Evolutionary conservation across 1,140 invertebrate species (phyloP), one percentile per base, ranked within the genome.

Genomic region (Temnothorax nylanderi): DNA sequence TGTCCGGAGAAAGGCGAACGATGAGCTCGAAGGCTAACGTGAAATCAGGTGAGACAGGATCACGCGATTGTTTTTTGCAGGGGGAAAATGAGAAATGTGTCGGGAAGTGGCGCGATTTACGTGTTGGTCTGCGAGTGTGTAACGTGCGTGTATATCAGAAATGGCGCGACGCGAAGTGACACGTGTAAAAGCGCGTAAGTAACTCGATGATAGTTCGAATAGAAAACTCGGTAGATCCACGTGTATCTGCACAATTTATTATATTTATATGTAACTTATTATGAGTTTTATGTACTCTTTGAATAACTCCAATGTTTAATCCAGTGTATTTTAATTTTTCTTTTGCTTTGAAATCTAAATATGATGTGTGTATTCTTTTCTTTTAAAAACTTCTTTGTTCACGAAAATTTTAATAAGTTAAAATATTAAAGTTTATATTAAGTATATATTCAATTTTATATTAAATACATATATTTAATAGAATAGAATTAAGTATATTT

Each of bases 21-120:
- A 84, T 84, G 80, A 84, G 13, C 13, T 21, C 41, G 41, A 41
- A 75, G 8, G 18, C 16, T 18, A 34, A 84, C n/a, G n/a, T 44
- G 11, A 84, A 18, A 62, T 41, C 80, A 75, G 80, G 80, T 84
- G 69, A 84, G 56, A 37, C 41, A 47, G 5, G 3, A 44, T 58
- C 5, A 56, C 32, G 44, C 34, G 77, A 82, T 72, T 58, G 8
- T 0, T 81, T 71, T 56, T 69, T 81, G 5, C 18, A 8, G 3
- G 16, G 18, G 18, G 47, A 32, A 6, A 5, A 10, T 26, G 26
- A 26, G 26, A 49, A 37, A 4, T 37, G 37, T 26, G 13, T 60
- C 41, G 18, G 51, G 26, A 72, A 71, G 10, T 41, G 21, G 7
- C 47, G 8, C 18, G 6, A 13, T 62, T 51, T 69, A 54, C 1